These are phyloP conservation scores for Drosophila teissieri DNA, from an alignment of 1,140 invertebrate species.

Conservation along the genomic window DNA sequence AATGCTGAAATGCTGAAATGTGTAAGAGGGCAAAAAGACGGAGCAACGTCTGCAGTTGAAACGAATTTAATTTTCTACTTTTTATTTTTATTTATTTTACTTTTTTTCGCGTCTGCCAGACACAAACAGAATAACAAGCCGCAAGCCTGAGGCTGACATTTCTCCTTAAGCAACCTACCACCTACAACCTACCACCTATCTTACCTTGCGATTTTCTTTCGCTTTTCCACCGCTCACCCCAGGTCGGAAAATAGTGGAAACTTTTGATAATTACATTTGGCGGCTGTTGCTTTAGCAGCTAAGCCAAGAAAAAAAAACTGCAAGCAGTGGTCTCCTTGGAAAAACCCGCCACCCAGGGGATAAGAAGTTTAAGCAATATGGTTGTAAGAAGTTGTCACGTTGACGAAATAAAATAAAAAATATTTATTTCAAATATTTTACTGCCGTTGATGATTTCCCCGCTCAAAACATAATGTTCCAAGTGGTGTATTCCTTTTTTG, in stretches of 20 bases:
- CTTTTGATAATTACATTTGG: constrained; percentile 81
- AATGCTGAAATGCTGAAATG: constrained; percentile 4
- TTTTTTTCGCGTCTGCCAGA: constrained; percentile 47
- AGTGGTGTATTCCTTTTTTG: background rate
- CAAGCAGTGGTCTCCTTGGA: background rate
- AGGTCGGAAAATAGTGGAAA: constrained; percentile 67
- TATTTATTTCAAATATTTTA: background rate
- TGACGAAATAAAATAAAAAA: background rate
- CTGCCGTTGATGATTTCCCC: background rate
- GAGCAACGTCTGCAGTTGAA: constrained; percentile 75
- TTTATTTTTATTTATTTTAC: constrained; percentile 46
- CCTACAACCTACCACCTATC: constrained; percentile 11
- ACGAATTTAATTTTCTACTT: constrained; percentile 80
- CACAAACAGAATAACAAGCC: constrained; percentile 61
- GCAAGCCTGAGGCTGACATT: constrained; percentile 57
- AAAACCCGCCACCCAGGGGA: constrained; percentile 8
- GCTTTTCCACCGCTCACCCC: constrained; percentile 19
- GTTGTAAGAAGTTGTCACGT: background rate
- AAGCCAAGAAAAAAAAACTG: constrained; percentile 24
- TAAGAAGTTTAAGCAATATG: constrained; percentile 20
- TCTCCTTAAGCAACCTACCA: constrained; percentile 40
- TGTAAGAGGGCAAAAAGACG: constrained; percentile 48
- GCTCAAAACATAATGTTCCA: background rate
- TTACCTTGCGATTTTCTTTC: constrained; percentile 12
- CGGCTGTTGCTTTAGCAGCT: constrained; percentile 65